Percentiles rank a stretch among this genome's conserved stretches.
These are phyloP conservation scores for Enteromius fasciolatus DNA, from an alignment of 2,797 vertebrate species.

Conservation along the genomic window DNA sequence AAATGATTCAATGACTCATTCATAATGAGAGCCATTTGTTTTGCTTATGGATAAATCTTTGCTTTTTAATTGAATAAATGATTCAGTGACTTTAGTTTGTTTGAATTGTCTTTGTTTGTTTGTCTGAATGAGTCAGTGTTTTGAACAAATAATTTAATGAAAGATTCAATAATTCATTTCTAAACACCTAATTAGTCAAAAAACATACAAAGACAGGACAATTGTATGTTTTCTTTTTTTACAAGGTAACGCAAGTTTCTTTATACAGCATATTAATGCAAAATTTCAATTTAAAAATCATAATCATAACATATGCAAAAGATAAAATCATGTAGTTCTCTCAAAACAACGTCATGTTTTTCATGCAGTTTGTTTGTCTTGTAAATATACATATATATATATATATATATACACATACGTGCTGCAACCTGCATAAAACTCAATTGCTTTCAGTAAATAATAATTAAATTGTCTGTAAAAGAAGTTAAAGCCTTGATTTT, in stretches of 20 bases:
- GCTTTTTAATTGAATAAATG: neutral
- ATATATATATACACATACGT: neutral
- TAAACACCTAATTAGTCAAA: neutral
- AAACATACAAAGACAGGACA: neutral
- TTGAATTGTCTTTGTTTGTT: neutral
- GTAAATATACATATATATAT: neutral
- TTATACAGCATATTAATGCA: neutral
- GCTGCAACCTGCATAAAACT: neutral
- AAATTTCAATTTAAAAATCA: neutral
- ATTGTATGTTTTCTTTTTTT: neutral
- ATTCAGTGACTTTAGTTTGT: neutral
- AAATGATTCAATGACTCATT: neutral
- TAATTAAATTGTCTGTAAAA: slow-evolving; percentile 63
- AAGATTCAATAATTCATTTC: neutral
- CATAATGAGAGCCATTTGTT: neutral
- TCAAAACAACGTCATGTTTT: slow-evolving; percentile 2
- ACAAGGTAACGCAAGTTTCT: neutral
- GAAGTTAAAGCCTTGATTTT: neutral
- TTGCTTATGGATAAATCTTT: neutral
- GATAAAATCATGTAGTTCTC: too few relatives aligned
- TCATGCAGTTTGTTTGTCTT: slow-evolving; percentile 71
- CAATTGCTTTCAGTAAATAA: slow-evolving; percentile 66
- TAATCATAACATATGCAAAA: neutral
- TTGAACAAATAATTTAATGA: neutral
- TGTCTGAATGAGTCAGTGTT: neutral